These are phyloP conservation scores for Martes martes DNA, from an alignment of 2,113 vertebrate species.

Conservation along the genomic window DNA sequence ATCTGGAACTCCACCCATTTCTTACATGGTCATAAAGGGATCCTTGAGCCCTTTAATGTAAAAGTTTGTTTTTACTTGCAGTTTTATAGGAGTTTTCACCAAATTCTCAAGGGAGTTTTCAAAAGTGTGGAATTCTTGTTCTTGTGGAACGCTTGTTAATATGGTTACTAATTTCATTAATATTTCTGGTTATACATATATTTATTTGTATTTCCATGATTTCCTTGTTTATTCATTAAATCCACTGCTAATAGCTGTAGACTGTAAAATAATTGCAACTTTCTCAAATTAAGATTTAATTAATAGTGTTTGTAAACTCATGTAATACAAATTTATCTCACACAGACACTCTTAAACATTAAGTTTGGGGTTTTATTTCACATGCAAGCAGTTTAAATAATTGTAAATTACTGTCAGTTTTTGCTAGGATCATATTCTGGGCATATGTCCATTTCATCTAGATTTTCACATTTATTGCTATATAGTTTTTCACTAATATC, in stretches of 20 bases:
- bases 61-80: neutral
- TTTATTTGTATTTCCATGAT: neutral
- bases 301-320: neutral
- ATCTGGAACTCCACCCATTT: neutral
- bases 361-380: neutral
- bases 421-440: neutral
- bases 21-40: neutral
- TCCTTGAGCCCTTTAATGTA: neutral
- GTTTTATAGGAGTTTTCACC: neutral
- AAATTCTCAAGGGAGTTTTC: slow-evolving; percentile 14
- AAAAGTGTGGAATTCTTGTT: neutral
- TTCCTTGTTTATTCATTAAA: slow-evolving; percentile 20
- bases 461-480: neutral
- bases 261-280: neutral
- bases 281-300: neutral
- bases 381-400: neutral
- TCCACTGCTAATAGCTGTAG: neutral
- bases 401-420: neutral
- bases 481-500: neutral
- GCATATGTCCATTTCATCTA: neutral
- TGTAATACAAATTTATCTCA: neutral
- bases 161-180: neutral
- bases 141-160: neutral
- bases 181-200: neutral
- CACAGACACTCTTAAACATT: neutral